Conservation (phyloP, 2,113 vertebrate genomes). For the Oostethus manadensis region DNA sequence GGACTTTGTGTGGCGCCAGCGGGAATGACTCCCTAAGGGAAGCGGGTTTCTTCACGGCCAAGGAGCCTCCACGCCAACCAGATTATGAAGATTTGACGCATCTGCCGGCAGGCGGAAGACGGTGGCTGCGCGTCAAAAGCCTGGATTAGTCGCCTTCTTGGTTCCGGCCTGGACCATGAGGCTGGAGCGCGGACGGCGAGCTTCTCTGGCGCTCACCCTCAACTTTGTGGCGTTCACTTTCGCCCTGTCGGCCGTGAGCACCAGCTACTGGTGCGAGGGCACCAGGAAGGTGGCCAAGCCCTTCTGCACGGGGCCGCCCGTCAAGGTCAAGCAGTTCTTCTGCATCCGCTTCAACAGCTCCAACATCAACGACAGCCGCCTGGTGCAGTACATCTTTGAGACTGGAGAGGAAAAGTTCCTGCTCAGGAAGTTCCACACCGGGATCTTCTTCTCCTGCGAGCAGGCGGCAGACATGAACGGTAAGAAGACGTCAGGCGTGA, state of each 20-base stretch:
- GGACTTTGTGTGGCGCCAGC: background rate
- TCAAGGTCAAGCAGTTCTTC: constrained; percentile 60
- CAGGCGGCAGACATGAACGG: constrained; percentile 75
- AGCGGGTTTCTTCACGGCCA: constrained; percentile 16
- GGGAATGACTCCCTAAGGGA: background rate
- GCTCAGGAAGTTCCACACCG: constrained; percentile 78
- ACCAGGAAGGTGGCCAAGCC: constrained; percentile 82
- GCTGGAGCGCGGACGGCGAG: constrained; percentile 67
- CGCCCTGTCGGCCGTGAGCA: constrained; percentile 79
- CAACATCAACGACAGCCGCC: constrained; percentile 67
- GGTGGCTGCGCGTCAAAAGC: constrained; percentile 49
- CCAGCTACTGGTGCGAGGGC: constrained; percentile 89
- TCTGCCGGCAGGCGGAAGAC: constrained; percentile 51
- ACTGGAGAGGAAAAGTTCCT: constrained; percentile 83
- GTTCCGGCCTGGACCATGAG: constrained; percentile 62
- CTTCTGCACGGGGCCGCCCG: constrained; percentile 72
- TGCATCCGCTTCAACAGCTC: constrained; percentile 80
- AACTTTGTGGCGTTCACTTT: constrained; percentile 78
- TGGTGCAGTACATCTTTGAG: constrained; percentile 85
- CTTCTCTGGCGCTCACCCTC: constrained; percentile 77
- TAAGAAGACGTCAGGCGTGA: constrained; percentile 51
- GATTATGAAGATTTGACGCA: constrained; percentile 69
- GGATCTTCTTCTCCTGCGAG: constrained; percentile 87
- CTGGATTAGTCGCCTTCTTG: constrained; percentile 61
- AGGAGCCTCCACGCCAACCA: constrained; percentile 47